Percentiles rank a stretch among this genome's conserved stretches.
phyloP scores from a whole-genome alignment of 2,888 invertebrate genomes.

The Willowsia nigromaculata region DNA sequence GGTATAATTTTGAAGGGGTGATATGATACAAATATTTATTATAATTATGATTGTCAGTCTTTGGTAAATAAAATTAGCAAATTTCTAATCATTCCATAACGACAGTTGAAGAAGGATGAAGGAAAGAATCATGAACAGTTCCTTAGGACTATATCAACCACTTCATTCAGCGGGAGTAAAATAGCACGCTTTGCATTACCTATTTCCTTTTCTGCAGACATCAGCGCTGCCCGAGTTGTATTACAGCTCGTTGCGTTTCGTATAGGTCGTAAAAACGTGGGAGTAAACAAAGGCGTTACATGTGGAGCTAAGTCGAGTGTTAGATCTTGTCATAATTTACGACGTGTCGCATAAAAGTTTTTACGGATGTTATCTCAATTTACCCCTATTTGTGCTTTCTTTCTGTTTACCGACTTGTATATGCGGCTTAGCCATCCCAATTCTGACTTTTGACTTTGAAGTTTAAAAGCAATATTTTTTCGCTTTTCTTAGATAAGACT shows the following conservation, averaged over 20 bases:
- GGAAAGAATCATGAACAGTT: no score
- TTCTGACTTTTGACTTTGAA: neutral
- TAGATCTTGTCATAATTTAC: slow-evolving; percentile 57
- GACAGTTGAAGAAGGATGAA: no score
- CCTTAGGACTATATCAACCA: no score
- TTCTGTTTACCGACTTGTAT: neutral
- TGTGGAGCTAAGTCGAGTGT: slow-evolving; percentile 32
- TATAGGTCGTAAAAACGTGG: slow-evolving; percentile 47
- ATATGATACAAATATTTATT: no score
- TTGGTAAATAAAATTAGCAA: no score
- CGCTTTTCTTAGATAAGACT: neutral
- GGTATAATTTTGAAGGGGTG: no score
- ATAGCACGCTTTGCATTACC: neutral
- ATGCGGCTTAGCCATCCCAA: neutral
- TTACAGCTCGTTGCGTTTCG: neutral
- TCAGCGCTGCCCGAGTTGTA: neutral
- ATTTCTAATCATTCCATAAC: no score
- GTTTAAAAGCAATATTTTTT: neutral
- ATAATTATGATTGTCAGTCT: no score
- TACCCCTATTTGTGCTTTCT: slow-evolving; percentile 36
- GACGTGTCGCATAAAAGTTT: slow-evolving; percentile 59
- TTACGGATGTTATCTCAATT: slow-evolving; percentile 55
- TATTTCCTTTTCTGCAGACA: neutral
- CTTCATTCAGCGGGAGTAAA: neutral
- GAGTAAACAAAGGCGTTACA: slow-evolving; percentile 61